Conservation (phyloP, 2,888 invertebrate genomes). For the Dasypogon diadema region DNA sequence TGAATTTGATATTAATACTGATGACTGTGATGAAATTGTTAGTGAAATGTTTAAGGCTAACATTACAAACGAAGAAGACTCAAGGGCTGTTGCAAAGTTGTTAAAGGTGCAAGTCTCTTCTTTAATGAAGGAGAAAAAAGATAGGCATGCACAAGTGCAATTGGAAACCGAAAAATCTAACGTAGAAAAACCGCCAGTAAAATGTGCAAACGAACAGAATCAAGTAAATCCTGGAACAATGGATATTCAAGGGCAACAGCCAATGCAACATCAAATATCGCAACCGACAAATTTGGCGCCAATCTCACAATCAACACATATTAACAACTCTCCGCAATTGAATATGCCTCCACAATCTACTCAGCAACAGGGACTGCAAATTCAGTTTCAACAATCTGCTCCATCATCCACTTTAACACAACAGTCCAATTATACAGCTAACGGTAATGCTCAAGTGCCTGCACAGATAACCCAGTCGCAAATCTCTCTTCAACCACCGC, state of each 20-base stretch:
- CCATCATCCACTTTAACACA: neutral
- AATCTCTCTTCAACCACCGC: constrained; percentile 27
- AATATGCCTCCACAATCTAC: constrained; percentile 9
- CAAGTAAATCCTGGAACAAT: constrained; percentile 60
- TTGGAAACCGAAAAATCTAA: constrained; percentile 72
- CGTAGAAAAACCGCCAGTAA: constrained; percentile 69
- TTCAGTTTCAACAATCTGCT: neutral
- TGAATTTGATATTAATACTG: constrained; percentile 92
- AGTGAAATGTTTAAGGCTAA: constrained; percentile 96
- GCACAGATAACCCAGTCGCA: constrained; percentile 42
- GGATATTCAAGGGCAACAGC: constrained; percentile 60
- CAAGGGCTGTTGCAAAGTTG: constrained; percentile 89
- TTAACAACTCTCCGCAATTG: neutral
- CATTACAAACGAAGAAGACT: constrained; percentile 95
- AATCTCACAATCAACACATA: neutral
- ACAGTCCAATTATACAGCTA: neutral
- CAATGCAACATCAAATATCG: constrained; percentile 55
- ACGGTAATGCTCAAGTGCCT: constrained; percentile 11
- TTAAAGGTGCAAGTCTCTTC: constrained; percentile 81
- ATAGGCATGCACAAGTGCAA: constrained; percentile 74
- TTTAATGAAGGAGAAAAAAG: constrained; percentile 72
- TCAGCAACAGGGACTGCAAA: constrained; percentile 15
- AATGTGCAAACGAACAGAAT: constrained; percentile 71
- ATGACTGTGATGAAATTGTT: constrained; percentile 94
- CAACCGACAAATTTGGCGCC: neutral